Conservation (phyloP, 2,797 vertebrate species). For the Holocentrus rufus region DNA sequence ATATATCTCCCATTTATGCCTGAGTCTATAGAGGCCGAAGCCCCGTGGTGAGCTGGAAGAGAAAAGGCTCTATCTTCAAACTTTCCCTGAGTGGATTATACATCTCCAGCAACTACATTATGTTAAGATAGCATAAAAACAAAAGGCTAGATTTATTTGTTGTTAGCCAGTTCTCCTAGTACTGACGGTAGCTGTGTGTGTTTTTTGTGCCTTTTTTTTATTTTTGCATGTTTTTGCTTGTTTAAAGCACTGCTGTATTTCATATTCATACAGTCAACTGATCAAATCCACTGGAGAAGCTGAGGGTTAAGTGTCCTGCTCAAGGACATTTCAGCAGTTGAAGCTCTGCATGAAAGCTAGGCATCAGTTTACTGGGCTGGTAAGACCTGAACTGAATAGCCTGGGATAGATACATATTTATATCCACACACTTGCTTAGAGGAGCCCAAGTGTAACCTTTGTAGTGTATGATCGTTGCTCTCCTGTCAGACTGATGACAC, state of each 20-base stretch:
- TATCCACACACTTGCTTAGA: too few relatives aligned
- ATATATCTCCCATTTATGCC: constrained; percentile 72
- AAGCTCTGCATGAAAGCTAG: too few relatives aligned
- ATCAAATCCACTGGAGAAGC: background rate
- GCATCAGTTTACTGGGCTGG: too few relatives aligned
- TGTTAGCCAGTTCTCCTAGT: background rate
- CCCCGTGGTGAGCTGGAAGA: constrained; percentile 39
- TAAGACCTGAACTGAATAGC: too few relatives aligned
- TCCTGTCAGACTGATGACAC: too few relatives aligned
- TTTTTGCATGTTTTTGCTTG: background rate
- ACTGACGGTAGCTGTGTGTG: too few relatives aligned
- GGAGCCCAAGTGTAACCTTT: too few relatives aligned
- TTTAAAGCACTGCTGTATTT: background rate
- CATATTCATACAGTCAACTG: background rate
- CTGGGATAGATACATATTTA: too few relatives aligned
- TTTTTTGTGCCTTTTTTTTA: background rate
- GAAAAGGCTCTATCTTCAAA: constrained; percentile 38
- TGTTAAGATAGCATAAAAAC: background rate
- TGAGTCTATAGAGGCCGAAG: constrained; percentile 57
- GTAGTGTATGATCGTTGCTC: too few relatives aligned
- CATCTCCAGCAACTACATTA: background rate
- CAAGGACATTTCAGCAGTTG: too few relatives aligned
- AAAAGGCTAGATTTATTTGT: background rate
- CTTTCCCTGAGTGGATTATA: constrained; percentile 18
- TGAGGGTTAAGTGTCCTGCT: background rate